Conservation (phyloP, 2,888 invertebrate genomes). For the Teleogryllus oceanicus region DNA sequence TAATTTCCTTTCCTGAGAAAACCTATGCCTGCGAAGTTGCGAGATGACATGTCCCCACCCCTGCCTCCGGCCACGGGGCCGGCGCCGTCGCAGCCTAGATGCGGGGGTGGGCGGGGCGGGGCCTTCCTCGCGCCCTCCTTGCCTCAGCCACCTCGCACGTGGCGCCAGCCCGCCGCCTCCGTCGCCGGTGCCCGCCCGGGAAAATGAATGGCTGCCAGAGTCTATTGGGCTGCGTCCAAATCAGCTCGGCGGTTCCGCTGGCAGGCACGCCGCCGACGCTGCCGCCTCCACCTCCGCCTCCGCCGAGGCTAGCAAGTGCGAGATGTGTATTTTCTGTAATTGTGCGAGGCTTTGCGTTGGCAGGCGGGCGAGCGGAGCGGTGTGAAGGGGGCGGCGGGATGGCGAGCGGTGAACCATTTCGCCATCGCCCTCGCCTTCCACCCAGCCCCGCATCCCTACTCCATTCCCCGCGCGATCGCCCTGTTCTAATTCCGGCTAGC, state of each 20-base stretch:
- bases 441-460: no score
- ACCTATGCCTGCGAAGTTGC: constrained; percentile 3
- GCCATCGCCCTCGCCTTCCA: no score
- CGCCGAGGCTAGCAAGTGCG: not conserved
- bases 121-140: not conserved
- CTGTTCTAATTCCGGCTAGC: no score
- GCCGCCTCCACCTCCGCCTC: not conserved
- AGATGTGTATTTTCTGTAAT: constrained; percentile 18
- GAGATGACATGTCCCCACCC: not conserved
- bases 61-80: no score
- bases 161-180: not conserved
- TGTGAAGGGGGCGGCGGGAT: no score
- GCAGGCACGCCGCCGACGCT: not conserved
- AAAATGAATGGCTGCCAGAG: constrained; percentile 18
- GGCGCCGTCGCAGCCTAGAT: no score
- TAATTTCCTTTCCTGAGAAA: not conserved
- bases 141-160: not conserved
- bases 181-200: not conserved
- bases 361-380: not conserved
- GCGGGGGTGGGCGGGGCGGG: not conserved
- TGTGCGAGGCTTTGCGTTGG: constrained; percentile 11
- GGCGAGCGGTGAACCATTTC: no score
- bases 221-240: constrained; percentile 10
- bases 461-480: no score
- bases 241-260: constrained; percentile 18